Percentiles rank a stretch among this genome's conserved stretches.
These are phyloP conservation scores for Parelbella ahira DNA, from an alignment of 2,888 invertebrate genomes.

Conservation along the genomic window DNA sequence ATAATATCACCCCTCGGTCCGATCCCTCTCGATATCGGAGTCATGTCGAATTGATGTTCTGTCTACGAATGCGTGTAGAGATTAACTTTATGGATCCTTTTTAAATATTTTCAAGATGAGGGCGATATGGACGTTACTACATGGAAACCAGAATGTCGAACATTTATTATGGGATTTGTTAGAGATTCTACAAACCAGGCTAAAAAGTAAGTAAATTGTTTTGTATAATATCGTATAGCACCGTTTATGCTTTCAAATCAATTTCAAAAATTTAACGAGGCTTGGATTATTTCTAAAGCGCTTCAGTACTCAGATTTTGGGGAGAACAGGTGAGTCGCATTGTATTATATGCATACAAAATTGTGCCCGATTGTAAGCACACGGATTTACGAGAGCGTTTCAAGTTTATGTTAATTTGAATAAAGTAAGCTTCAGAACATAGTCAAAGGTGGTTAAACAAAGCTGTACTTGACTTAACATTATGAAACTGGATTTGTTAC, in stretches of 20 bases:
- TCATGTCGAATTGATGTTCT: conserved; percentile 49
- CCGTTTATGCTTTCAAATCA: background rate
- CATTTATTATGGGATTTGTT: too few relatives aligned
- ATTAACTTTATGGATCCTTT: conserved; percentile 32
- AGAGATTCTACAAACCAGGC: too few relatives aligned
- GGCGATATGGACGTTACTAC: too few relatives aligned
- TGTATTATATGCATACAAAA: conserved; percentile 21
- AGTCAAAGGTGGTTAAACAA: conserved; percentile 2
- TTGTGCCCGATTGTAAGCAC: conserved; percentile 16
- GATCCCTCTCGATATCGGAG: conserved; percentile 42
- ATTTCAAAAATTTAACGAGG: conserved; percentile 12
- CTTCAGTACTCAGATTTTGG: conserved; percentile 8
- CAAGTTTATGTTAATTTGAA: conserved; percentile 21
- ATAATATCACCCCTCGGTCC: conserved; percentile 48
- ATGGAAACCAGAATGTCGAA: too few relatives aligned
- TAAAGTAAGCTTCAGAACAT: conserved; percentile 14
- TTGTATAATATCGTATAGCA: too few relatives aligned
- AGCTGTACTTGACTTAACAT: background rate
- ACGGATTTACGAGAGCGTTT: conserved; percentile 24
- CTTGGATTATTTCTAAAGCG: too few relatives aligned
- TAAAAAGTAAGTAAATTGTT: too few relatives aligned
- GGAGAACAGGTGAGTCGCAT: conserved; percentile 21
- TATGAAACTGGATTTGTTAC: too few relatives aligned
- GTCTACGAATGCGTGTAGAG: conserved; percentile 33
- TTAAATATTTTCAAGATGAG: conserved; percentile 11